Evolutionary conservation across 2,797 vertebrate genomes (phyloP), one percentile per base, ranked within the genome.

Genomic region (Garrulus glandarius): DNA sequence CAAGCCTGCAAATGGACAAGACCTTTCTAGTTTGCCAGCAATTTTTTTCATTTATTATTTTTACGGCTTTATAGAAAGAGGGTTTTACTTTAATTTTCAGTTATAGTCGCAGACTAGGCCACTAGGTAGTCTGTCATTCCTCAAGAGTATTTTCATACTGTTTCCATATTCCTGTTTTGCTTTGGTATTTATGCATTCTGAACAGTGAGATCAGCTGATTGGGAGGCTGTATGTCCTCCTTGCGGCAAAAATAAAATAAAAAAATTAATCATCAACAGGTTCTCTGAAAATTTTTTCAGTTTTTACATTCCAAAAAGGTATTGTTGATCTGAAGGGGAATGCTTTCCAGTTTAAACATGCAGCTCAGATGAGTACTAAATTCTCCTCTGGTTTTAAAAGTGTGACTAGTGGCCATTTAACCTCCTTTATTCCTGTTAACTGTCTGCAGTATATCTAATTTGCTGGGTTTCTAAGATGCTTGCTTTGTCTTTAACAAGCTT

Each of bases 401-500:
- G 3, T 64, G 87, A 37, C 64, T 36, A 32, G 68, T 52, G 57
- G 46, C 82, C 82, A 65, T 53, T 95, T 89, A 77, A 80, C 81
- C 57, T 64, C 69, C 43, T 77, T 87, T 83, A 68, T 68, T 83
- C 76, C 61, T 57, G 57, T 57, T 92, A 89, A 77, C 64, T 8
- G 1, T 37, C 43, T 80, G 81, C 78, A 78, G 37, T 91, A 61
- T 83, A 91, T 92, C 53, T 83, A 61, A 89, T 89, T 81, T 94
- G 20, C 75, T 87, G 85, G 10, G 15, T 55, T 87, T 89, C 81
- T 57, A 41, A 65, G 50, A 44, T 37, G 39, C 30, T 76, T 94
- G 46, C 64, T 78, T 85, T 91, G 61, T 80, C 92, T 92, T 83
- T 87, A 93, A 92, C 72, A 68, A 83, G 55, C 61, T 93, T 53